Conservation (phyloP, 1,140 invertebrate species). For the Penaeus japonicus region DNA sequence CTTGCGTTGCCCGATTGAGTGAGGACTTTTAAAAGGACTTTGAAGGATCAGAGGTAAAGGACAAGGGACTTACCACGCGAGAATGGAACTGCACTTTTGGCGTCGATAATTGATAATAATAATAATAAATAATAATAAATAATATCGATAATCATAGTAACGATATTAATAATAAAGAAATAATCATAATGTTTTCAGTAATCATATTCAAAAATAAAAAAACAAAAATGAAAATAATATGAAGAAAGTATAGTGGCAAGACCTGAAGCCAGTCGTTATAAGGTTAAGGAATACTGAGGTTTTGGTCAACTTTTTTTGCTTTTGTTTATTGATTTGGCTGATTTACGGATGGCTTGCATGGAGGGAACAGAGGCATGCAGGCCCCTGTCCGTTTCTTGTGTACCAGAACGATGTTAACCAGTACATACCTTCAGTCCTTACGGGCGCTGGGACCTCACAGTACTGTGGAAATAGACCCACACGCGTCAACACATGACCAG, state of each 20-base stretch:
- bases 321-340: neutral
- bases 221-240: constrained; percentile 6
- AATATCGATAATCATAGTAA: too few relatives aligned
- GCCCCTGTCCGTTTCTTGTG: neutral
- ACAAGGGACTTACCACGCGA: constrained; percentile 36
- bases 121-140: too few relatives aligned
- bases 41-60: constrained; percentile 29
- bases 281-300: constrained; percentile 33
- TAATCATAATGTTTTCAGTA: neutral
- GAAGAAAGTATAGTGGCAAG: neutral
- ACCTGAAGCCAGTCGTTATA: constrained; percentile 25
- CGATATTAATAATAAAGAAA: too few relatives aligned
- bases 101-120: too few relatives aligned
- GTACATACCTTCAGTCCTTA: constrained; percentile 26
- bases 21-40: constrained; percentile 19
- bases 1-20: neutral
- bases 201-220: neutral
- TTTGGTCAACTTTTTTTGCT: neutral
- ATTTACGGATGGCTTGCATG: neutral
- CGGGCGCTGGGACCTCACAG: constrained; percentile 6
- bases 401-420: neutral
- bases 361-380: constrained; percentile 2
- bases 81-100: constrained; percentile 37
- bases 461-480: constrained; percentile 28
- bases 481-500: constrained; percentile 39